Evolutionary conservation across 1,140 invertebrate species (phyloP).

Genomic region (Maniola jurtina): DNA sequence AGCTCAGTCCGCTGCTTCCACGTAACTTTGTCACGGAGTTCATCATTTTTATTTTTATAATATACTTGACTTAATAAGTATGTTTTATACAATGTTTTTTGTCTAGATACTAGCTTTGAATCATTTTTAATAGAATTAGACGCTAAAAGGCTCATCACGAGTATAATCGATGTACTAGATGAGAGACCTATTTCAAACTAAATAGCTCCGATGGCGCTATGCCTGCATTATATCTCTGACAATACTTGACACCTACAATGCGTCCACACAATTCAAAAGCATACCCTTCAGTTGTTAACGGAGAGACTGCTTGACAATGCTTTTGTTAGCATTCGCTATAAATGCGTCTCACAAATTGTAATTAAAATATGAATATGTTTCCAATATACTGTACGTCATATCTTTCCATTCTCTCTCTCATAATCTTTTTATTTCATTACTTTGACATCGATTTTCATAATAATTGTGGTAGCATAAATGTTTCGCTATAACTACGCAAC

Average conservation of each 20-base stretch:
- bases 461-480: neutral
- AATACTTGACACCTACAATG: conserved; percentile 45
- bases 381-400: conserved; percentile 15
- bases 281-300: conserved; percentile 57
- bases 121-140: neutral
- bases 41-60: no score
- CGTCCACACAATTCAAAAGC: conserved; percentile 57
- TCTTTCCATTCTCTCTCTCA: neutral
- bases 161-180: conserved; percentile 10
- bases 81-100: no score
- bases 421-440: neutral
- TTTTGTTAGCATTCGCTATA: conserved; percentile 40
- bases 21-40: no score
- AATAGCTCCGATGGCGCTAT: conserved; percentile 39
- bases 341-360: conserved; percentile 36
- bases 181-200: conserved; percentile 40
- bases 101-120: no score
- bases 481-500: neutral
- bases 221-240: conserved; percentile 42
- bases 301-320: conserved; percentile 52
- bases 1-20: no score
- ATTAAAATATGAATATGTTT: conserved; percentile 45
- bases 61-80: no score
- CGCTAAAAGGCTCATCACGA: neutral
- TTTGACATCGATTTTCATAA: neutral